These are phyloP conservation scores for Drosophila pruinosa DNA, from an alignment of 1,140 invertebrate species.

Conservation along the genomic window DNA sequence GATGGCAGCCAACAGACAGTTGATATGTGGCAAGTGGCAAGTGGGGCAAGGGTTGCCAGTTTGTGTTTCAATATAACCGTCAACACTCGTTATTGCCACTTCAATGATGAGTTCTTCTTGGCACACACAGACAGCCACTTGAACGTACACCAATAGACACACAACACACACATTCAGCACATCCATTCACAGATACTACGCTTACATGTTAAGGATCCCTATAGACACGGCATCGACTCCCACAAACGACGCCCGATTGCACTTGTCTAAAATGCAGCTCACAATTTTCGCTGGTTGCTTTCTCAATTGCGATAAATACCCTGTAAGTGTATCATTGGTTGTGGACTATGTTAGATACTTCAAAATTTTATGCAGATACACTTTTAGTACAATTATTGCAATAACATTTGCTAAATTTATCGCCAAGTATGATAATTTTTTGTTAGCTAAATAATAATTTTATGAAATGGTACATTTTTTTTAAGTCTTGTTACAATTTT, in stretches of 20 bases:
- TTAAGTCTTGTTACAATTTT: no score
- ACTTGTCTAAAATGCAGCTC: constrained; percentile 63
- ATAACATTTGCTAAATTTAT: no score
- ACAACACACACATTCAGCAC: constrained; percentile 5
- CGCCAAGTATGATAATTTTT: no score
- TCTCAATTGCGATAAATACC: constrained; percentile 5
- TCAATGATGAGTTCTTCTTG: constrained; percentile 45
- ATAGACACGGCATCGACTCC: constrained; percentile 4
- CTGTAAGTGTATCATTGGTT: not conserved
- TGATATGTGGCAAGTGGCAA: not conserved
- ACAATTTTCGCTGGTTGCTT: constrained; percentile 46
- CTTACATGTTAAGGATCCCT: not conserved
- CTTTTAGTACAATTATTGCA: not conserved
- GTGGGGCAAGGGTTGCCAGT: not conserved
- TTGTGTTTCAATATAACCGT: constrained; percentile 55
- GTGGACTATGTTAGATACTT: not conserved
- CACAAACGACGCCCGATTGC: constrained; percentile 38
- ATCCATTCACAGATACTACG: not conserved
- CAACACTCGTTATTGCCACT: constrained; percentile 72
- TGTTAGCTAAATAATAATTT: no score
- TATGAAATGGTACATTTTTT: no score
- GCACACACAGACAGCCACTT: constrained; percentile 30
- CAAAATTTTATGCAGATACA: no score
- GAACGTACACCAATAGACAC: constrained; percentile 27
- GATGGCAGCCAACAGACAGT: not conserved